Percentiles rank a stretch among this genome's conserved stretches.
phyloP scores from a whole-genome alignment of 2,113 vertebrate genomes.

The Antechinus flavipes region DNA sequence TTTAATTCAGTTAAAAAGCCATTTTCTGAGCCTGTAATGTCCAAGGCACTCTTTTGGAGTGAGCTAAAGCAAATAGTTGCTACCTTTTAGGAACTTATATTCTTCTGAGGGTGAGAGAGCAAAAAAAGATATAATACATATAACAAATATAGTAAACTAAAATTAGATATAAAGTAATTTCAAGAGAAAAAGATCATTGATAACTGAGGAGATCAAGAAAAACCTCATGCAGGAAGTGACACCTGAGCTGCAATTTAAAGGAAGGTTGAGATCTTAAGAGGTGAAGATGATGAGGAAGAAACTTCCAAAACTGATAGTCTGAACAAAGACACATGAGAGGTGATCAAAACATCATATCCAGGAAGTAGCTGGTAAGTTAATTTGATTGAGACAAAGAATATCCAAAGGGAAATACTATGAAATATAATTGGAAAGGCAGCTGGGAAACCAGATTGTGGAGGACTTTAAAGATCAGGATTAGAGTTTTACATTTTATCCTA shows the following conservation, averaged over 20 bases:
- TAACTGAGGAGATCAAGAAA: neutral
- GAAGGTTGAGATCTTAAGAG: neutral
- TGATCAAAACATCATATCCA: neutral
- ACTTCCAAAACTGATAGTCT: neutral
- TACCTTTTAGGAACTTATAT: neutral
- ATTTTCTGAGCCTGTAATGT: neutral
- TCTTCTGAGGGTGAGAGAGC: neutral
- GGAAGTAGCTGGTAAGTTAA: neutral
- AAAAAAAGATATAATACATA: neutral
- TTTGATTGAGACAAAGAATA: neutral
- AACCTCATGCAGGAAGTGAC: neutral
- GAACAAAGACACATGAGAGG: neutral
- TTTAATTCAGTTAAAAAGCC: neutral
- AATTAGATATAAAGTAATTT: neutral
- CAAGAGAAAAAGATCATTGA: neutral
- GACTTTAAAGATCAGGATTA: neutral
- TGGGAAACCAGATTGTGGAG: neutral
- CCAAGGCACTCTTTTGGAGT: neutral
- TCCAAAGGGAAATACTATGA: neutral
- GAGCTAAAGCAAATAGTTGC: neutral
- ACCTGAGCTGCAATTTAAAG: neutral
- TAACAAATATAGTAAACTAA: no score
- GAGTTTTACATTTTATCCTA: neutral
- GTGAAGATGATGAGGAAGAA: neutral
- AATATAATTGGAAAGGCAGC: neutral